Percentiles rank a stretch among this genome's conserved stretches.
Evolutionary conservation across 2,797 vertebrate genomes (phyloP).

Genomic region (Lerista edwardsae): DNA sequence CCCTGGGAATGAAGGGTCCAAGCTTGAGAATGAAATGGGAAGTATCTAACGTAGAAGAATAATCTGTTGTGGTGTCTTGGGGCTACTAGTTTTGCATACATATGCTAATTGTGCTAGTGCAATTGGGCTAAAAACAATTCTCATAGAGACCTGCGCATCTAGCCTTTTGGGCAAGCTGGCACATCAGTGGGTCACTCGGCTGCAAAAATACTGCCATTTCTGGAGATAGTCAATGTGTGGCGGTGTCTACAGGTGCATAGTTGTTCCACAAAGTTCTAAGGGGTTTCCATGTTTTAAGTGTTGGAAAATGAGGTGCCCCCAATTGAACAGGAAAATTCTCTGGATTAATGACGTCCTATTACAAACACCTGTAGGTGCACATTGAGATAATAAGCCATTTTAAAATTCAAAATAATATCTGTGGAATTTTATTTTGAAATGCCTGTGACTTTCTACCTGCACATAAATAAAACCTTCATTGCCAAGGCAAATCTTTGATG

Average conservation of each 20-base stretch:
- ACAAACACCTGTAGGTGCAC: constrained; percentile 39
- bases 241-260: neutral
- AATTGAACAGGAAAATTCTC: constrained; percentile 48
- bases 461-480: constrained; percentile 3
- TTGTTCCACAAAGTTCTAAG: neutral
- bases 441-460: constrained; percentile 51
- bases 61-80: neutral
- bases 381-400: constrained; percentile 66
- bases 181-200: neutral
- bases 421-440: constrained; percentile 47
- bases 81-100: neutral
- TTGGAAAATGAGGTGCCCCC: constrained; percentile 18
- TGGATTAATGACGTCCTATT: constrained; percentile 42
- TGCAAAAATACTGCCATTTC: neutral
- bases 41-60: neutral
- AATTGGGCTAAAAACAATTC: no score
- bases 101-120: neutral
- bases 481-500: neutral
- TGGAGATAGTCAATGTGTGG: neutral
- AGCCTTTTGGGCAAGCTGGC: neutral
- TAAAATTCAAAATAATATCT: constrained; percentile 57
- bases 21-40: neutral
- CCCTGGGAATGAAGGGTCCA: neutral
- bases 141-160: neutral
- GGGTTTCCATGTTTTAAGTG: neutral